phyloP scores from a whole-genome alignment of 2,113 vertebrate genomes.

The Lethenteron reissneri region DNA sequence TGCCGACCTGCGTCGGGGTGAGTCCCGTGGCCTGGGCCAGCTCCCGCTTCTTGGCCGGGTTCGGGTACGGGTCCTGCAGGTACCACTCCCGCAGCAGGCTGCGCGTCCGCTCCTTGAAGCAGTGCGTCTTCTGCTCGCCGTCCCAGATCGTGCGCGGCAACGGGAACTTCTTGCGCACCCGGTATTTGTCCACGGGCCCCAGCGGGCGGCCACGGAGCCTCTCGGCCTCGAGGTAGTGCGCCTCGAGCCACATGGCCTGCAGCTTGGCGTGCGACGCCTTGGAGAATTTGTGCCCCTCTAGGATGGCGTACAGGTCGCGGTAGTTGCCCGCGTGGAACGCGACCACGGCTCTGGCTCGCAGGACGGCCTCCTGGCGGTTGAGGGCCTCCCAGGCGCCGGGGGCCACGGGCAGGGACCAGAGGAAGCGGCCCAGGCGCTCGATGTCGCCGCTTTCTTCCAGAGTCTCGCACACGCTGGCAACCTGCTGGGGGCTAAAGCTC shows the following conservation, averaged over 20 bases:
- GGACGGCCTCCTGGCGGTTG: conserved; percentile 99
- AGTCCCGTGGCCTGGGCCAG: conserved; percentile 40
- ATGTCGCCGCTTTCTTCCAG: conserved; percentile 41
- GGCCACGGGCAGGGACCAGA: conserved; percentile 88
- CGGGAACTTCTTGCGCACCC: conserved; percentile 98
- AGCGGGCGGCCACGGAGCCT: conserved; percentile 86
- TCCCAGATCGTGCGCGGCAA: conserved; percentile 97
- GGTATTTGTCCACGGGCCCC: conserved; percentile 96
- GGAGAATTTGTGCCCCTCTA: conserved; percentile 98
- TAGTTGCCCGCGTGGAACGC: conserved; percentile 93
- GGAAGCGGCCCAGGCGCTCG: conserved; percentile 36
- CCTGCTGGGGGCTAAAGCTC: conserved; percentile 55
- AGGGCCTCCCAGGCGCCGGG: conserved; percentile 95
- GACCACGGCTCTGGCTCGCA: conserved; percentile 82
- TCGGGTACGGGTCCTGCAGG: conserved; percentile 40
- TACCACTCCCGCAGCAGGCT: conserved; percentile 42
- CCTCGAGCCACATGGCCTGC: conserved; percentile 93
- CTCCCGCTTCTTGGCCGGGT: conserved; percentile 36
- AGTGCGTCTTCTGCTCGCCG: conserved; percentile 97
- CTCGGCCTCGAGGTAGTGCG: conserved; percentile 97
- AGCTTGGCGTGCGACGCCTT: conserved; percentile 95
- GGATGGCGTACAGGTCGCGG: conserved; percentile 90
- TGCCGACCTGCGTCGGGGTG: conserved; percentile 39
- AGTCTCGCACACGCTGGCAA: conserved; percentile 38
- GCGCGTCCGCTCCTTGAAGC: conserved; percentile 38